Evolutionary conservation across 92 coral and sea anemone species (phyloP), one percentile per base, ranked within the genome.

Genomic region (Nematostella vectensis): DNA sequence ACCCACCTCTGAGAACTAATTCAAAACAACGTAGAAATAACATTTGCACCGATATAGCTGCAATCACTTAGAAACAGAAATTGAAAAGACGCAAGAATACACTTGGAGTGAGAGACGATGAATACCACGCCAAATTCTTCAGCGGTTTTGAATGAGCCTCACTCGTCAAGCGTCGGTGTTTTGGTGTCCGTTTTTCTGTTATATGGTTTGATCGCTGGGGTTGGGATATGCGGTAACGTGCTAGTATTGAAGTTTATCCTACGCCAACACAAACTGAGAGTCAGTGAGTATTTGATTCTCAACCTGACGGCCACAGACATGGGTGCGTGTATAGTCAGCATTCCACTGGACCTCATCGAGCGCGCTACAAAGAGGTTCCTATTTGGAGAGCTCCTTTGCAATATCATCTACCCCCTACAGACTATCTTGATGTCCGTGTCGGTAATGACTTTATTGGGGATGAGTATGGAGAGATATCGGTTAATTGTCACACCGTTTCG

Each of bases 381-480:
- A 10, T 69, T 61, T 49, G 83, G 83, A 17, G 53, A 58, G 24
- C 55, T 76, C n/a, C 55, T 76, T 23, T 76, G 83, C 27, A 76
- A 62, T 11, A 28, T 76, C 0, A 71, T 69, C 27, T 76, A 72
- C 57, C 83, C 83, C 17, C 65, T 61, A 33, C 83, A 76, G 29
- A 76, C 83, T 11, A 48, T 76, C 1, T 45, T 76, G 11, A 59
- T 70, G 62, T 50, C 74, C 2, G 64, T 62, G 15, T 76, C 83
- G 0, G 74, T 76, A 21, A 55, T 76, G 65, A 76, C 70, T 21
- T 37, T 76, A 48, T 20, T 72, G 21, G 76, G 61, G 25, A 76
- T 76, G 83, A 70, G 77, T 28, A 45, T 69, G 27, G 83, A 76
- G 54, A 63, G 75, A 8, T 63, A 74, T 22, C 75, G 77, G 1